phyloP scores from a whole-genome alignment of 1,140 invertebrate species.

The Anadara kagoshimensis region DNA sequence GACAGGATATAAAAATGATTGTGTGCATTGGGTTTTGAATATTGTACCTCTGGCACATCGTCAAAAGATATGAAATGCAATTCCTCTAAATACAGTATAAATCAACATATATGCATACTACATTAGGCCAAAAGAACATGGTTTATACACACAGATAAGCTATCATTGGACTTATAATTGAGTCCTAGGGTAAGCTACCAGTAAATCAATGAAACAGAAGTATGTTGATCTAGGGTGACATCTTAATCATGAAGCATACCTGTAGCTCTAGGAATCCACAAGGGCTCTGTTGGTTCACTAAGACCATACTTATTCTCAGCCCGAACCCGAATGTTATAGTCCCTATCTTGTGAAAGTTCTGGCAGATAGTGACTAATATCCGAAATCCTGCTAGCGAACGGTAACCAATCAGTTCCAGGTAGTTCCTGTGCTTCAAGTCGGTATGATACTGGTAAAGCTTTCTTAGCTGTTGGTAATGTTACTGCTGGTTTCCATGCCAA shows the following conservation, averaged over 20 bases:
- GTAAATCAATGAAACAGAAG: too few relatives aligned
- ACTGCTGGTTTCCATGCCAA: conserved; percentile 65
- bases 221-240: too few relatives aligned
- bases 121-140: too few relatives aligned
- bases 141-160: too few relatives aligned
- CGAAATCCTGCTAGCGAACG: conserved; percentile 53
- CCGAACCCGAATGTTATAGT: conserved; percentile 65
- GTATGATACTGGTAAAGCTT: conserved; percentile 54
- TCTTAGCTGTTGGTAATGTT: conserved; percentile 29
- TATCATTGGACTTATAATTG: too few relatives aligned
- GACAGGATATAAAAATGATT: too few relatives aligned
- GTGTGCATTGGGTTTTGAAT: too few relatives aligned
- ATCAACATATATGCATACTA: too few relatives aligned
- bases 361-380: conserved; percentile 62
- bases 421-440: conserved; percentile 64
- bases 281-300: conserved; percentile 63
- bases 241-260: conserved; percentile 34
- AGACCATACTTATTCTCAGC: conserved; percentile 68
- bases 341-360: conserved; percentile 56
- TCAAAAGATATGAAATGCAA: too few relatives aligned
- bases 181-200: too few relatives aligned
- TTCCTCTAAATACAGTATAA: too few relatives aligned
- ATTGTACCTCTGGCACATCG: too few relatives aligned
- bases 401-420: conserved; percentile 63
- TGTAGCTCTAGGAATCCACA: conserved; percentile 65